Evolutionary conservation across 2,113 vertebrate genomes (phyloP).

Genomic region (Parus major): DNA sequence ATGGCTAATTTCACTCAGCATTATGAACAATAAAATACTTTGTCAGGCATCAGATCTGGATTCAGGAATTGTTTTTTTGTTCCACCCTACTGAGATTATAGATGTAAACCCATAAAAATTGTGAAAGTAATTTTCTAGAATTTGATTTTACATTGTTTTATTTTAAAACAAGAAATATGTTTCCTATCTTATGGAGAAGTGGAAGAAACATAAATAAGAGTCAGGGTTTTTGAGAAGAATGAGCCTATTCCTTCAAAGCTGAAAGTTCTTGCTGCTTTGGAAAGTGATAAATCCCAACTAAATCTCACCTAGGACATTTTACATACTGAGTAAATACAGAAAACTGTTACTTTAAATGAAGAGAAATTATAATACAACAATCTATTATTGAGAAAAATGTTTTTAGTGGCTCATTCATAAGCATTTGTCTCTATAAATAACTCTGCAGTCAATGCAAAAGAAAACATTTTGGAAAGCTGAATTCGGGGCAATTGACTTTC

Average conservation of each 20-base stretch:
- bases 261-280: not conserved
- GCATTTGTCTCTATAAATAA: not conserved
- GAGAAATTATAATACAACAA: not conserved
- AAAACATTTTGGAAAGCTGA: not conserved
- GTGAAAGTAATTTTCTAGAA: slow-evolving; percentile 47
- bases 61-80: slow-evolving; percentile 2
- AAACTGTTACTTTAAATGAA: not conserved
- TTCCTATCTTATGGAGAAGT: slow-evolving; percentile 53
- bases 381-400: not conserved
- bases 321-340: not conserved
- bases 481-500: not conserved
- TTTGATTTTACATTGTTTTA: slow-evolving; percentile 55
- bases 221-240: not conserved
- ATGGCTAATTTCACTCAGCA: slow-evolving; percentile 59
- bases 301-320: not conserved
- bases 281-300: not conserved
- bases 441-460: not conserved
- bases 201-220: slow-evolving; percentile 51
- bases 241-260: not conserved
- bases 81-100: slow-evolving; percentile 28
- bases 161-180: slow-evolving; percentile 55
- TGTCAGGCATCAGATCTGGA: slow-evolving; percentile 13
- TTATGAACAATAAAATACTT: slow-evolving; percentile 46
- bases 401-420: not conserved
- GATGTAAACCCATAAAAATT: slow-evolving; percentile 31